Conservation (phyloP, 2,113 vertebrate species). For the Benitochromis conjunctus region DNA sequence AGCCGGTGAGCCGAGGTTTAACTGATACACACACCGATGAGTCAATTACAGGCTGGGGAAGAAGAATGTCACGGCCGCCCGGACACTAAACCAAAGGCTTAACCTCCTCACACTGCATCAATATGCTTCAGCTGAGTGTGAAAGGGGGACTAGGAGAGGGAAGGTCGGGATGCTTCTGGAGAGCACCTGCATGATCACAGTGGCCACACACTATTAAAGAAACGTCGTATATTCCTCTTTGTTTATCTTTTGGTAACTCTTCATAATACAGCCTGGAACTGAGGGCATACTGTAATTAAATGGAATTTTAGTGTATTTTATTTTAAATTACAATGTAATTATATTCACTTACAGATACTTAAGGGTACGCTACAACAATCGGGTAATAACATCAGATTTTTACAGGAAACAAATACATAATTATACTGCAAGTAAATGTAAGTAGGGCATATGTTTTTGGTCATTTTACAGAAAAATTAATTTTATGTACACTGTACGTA, state of each 20-base stretch:
- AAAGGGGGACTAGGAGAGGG: neutral
- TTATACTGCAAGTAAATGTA: too few species aligned
- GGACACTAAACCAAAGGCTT: conserved; percentile 60
- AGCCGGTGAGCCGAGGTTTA: conserved; percentile 62
- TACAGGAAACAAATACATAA: neutral
- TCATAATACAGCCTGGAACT: accelerated
- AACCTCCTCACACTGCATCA: conserved; percentile 56
- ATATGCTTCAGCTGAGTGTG: conserved; percentile 19
- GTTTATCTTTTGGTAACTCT: neutral
- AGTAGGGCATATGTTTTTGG: too few species aligned
- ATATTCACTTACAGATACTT: neutral
- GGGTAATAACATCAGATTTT: neutral
- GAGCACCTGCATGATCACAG: neutral
- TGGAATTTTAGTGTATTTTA: neutral
- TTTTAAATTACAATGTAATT: neutral
- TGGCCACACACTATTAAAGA: neutral
- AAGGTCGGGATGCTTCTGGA: neutral
- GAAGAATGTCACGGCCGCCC: conserved; percentile 61
- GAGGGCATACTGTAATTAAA: neutral
- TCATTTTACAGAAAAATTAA: too few species aligned
- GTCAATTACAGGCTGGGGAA: conserved; percentile 64
- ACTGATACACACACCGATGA: conserved; percentile 51
- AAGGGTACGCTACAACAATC: neutral
- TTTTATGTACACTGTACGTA: too few species aligned
- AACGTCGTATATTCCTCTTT: neutral